Evolutionary conservation across 2,797 vertebrate genomes (phyloP).

Genomic region (Halcyon badia): DNA sequence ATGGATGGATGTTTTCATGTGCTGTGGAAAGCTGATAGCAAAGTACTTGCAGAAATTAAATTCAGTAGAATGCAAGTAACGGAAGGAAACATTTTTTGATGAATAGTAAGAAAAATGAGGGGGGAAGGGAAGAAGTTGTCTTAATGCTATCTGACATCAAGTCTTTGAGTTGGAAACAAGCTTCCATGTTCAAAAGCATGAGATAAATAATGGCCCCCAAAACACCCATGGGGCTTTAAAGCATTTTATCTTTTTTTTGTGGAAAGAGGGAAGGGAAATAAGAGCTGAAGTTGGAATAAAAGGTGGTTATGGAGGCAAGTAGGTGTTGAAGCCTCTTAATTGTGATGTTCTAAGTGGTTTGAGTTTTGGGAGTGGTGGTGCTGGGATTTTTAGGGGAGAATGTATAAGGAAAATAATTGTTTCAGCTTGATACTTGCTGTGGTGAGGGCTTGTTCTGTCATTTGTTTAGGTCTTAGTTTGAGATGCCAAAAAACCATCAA

Average conservation of each 20-base stretch:
- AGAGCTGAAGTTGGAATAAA: not conserved
- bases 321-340: not conserved
- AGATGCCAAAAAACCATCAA: not conserved
- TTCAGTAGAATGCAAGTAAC: not conserved
- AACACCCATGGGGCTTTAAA: not conserved
- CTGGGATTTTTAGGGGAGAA: not conserved
- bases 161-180: not conserved
- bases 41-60: not conserved
- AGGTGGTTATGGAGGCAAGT: not conserved
- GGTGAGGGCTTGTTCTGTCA: not conserved
- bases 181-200: not conserved
- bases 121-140: not conserved
- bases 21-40: not conserved
- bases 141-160: not conserved
- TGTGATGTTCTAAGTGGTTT: not conserved
- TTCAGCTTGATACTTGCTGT: not conserved
- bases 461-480: not conserved
- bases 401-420: not conserved
- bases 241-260: not conserved
- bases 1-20: not conserved
- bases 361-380: not conserved
- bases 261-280: not conserved
- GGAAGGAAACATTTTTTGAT: not conserved
- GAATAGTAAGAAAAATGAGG: not conserved
- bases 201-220: not conserved